Conservation (phyloP, 1,140 invertebrate genomes). For the Hylaeus anthracinus region DNA sequence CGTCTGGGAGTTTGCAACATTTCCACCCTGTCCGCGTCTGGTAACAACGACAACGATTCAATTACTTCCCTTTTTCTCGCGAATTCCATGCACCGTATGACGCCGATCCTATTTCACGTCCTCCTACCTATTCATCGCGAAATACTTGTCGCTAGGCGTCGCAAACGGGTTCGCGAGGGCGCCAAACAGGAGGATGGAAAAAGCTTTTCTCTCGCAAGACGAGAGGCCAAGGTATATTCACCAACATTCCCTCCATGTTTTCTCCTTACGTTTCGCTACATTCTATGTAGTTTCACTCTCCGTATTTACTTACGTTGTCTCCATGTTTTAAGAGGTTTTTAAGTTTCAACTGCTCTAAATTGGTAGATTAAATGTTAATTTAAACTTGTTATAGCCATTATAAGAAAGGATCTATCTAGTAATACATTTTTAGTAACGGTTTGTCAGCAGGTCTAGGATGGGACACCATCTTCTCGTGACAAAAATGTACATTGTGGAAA, state of each 20-base stretch:
- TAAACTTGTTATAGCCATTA: too few relatives aligned
- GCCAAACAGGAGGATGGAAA: constrained; percentile 51
- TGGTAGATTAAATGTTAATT: too few relatives aligned
- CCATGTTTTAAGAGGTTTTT: too few relatives aligned
- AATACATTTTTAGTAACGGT: too few relatives aligned
- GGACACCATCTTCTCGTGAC: too few relatives aligned
- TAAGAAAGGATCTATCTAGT: too few relatives aligned
- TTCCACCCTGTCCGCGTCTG: not conserved
- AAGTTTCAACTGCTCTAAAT: too few relatives aligned
- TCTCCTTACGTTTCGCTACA: constrained; percentile 22
- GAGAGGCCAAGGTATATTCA: constrained; percentile 44
- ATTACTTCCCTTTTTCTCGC: constrained; percentile 32
- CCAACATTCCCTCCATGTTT: not conserved
- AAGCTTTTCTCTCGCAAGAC: constrained; percentile 63
- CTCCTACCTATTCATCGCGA: constrained; percentile 56
- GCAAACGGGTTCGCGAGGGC: constrained; percentile 40
- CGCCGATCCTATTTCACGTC: constrained; percentile 57
- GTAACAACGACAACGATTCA: constrained; percentile 35
- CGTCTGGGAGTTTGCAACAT: not conserved
- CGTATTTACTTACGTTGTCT: not conserved
- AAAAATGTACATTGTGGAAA: too few relatives aligned
- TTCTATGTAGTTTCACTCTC: not conserved
- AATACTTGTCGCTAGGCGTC: constrained; percentile 56
- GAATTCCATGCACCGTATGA: not conserved
- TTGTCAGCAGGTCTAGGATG: too few relatives aligned